Evolutionary conservation across 2,113 vertebrate genomes (phyloP).

Genomic region (Carollia perspicillata): DNA sequence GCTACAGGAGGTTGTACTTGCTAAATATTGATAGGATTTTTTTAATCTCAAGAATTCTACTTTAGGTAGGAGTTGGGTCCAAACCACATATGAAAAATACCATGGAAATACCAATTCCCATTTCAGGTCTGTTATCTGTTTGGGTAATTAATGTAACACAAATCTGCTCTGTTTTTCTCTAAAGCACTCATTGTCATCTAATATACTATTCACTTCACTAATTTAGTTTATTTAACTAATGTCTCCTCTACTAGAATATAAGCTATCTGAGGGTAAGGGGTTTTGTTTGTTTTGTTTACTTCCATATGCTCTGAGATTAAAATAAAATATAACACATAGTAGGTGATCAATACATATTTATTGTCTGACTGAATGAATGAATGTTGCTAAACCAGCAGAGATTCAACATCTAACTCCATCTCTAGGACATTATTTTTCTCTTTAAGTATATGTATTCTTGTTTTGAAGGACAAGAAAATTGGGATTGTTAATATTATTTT

Average conservation of each 20-base stretch:
- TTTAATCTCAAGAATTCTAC: slow-evolving; percentile 5
- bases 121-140: not conserved
- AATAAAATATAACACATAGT: not conserved
- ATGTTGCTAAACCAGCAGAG: not conserved
- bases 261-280: not conserved
- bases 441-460: not conserved
- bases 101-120: not conserved
- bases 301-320: not conserved
- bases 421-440: not conserved
- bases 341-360: not conserved
- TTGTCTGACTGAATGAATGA: not conserved
- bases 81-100: not conserved
- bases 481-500: not conserved
- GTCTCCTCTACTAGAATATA: not conserved
- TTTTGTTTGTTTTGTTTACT: not conserved
- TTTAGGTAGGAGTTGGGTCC: not conserved
- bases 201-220: not conserved
- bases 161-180: not conserved
- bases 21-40: slow-evolving; percentile 14
- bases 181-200: not conserved
- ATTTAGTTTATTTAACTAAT: not conserved
- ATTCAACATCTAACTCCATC: not conserved
- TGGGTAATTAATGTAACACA: not conserved
- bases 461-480: slow-evolving; percentile 4
- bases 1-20: not conserved